phyloP scores from a whole-genome alignment of 2,888 invertebrate species.

The Dryadula phaetusa region DNA sequence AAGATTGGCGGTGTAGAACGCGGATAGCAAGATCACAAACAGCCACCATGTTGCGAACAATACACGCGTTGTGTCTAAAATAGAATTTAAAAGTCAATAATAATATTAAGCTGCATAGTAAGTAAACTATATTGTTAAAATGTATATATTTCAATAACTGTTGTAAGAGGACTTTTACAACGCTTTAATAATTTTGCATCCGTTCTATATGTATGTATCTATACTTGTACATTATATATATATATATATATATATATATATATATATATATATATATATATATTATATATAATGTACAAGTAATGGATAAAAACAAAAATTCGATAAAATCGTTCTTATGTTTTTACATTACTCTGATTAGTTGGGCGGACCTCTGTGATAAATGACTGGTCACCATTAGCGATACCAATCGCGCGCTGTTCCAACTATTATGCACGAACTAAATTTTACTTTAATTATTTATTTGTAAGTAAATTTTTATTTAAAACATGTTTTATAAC shows the following conservation, averaged over 20 bases:
- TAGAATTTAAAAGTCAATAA: too few species aligned
- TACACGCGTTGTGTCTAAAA: constrained; percentile 91
- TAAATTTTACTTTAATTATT: constrained; percentile 10
- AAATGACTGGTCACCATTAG: constrained; percentile 66
- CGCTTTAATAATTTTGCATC: too few species aligned
- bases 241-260: not conserved
- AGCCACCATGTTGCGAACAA: constrained; percentile 97
- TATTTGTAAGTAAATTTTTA: too few species aligned
- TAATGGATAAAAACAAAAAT: constrained; percentile 2
- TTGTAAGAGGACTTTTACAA: too few species aligned
- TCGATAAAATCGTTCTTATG: constrained; percentile 39
- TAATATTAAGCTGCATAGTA: too few species aligned
- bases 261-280: not conserved
- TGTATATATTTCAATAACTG: too few species aligned
- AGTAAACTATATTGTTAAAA: too few species aligned
- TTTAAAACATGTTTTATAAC: too few species aligned
- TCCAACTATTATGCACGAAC: constrained; percentile 30
- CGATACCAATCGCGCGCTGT: constrained; percentile 56
- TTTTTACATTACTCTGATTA: constrained; percentile 33
- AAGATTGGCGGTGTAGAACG: constrained; percentile 95
- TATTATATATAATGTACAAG: not conserved
- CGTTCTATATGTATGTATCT: too few species aligned
- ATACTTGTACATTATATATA: too few species aligned
- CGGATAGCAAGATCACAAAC: constrained; percentile 93
- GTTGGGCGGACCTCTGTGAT: constrained; percentile 62